Conservation (phyloP, 2,888 invertebrate species). For the Matsumyia berberina region DNA sequence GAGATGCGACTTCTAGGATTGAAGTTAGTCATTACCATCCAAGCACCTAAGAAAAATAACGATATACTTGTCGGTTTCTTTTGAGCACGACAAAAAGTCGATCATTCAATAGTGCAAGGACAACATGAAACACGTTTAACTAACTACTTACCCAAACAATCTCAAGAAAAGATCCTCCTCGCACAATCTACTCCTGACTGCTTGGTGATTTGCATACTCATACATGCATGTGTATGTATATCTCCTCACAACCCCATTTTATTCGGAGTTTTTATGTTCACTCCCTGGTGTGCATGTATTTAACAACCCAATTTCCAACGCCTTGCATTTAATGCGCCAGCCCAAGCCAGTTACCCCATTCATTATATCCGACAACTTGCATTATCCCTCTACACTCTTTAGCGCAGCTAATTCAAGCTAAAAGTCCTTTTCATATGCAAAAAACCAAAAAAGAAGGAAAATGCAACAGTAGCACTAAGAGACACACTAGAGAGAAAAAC, state of each 20-base stretch:
- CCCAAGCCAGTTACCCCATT: constrained; percentile 68
- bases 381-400: constrained; percentile 68
- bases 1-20: too few species aligned
- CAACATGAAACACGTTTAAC: constrained; percentile 1
- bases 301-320: constrained; percentile 72
- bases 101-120: too few species aligned
- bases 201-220: too few species aligned
- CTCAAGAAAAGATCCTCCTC: constrained; percentile 3
- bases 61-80: too few species aligned
- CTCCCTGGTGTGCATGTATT: constrained; percentile 44
- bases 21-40: too few species aligned
- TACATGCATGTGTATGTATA: neutral
- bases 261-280: constrained; percentile 30
- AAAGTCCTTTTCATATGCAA: constrained; percentile 68
- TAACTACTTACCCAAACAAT: constrained; percentile 13
- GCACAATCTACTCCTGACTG: constrained; percentile 28
- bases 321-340: constrained; percentile 69
- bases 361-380: constrained; percentile 64
- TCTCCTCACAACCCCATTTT: constrained; percentile 45
- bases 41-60: too few species aligned
- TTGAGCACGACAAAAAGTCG: too few species aligned
- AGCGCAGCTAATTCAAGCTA: constrained; percentile 71
- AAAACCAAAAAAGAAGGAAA: constrained; percentile 24
- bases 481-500: constrained; percentile 10
- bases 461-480: constrained; percentile 72